phyloP scores from a whole-genome alignment of 2,113 vertebrate species.

The Platichthys flesus region DNA sequence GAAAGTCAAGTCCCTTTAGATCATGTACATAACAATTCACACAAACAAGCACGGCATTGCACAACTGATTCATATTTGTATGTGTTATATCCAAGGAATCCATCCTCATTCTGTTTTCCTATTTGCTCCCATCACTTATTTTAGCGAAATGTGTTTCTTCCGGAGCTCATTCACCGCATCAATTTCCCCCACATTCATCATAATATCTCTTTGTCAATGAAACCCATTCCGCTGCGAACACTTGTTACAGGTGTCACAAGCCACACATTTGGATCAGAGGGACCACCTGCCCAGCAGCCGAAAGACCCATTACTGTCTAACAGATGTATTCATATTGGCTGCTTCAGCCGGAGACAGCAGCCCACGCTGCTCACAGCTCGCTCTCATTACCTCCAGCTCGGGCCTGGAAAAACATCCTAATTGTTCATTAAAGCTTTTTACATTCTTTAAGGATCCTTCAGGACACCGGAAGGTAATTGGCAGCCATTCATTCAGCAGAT shows the following conservation, averaged over 20 bases:
- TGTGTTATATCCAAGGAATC: constrained; percentile 4
- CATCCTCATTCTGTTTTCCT: constrained; percentile 20
- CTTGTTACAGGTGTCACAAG: constrained; percentile 46
- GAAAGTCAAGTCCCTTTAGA: constrained; percentile 30
- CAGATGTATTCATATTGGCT: constrained; percentile 44
- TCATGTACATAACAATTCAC: constrained; percentile 12
- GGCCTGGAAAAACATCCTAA: constrained; percentile 65
- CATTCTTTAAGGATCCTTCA: constrained; percentile 72
- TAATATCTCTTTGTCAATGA: constrained; percentile 48
- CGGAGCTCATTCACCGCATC: constrained; percentile 7
- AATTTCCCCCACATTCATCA: constrained; percentile 51
- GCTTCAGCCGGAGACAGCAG: constrained; percentile 47
- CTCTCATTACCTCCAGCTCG: constrained; percentile 52
- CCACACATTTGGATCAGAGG: constrained; percentile 42
- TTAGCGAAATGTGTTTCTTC: constrained; percentile 11
- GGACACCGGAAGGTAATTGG: constrained; percentile 71
- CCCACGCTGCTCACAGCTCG: constrained; percentile 20
- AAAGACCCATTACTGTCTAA: constrained; percentile 52
- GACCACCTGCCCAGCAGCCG: constrained; percentile 51
- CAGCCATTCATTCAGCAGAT: constrained; percentile 70
- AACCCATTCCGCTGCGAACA: constrained; percentile 56
- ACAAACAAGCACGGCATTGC: constrained; percentile 7
- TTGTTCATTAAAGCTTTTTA: constrained; percentile 71
- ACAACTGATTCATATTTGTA: constrained; percentile 4
- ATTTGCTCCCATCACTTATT: constrained; percentile 35